These are phyloP conservation scores for Eupeodes corollae DNA, from an alignment of 1,140 invertebrate genomes.

Conservation along the genomic window DNA sequence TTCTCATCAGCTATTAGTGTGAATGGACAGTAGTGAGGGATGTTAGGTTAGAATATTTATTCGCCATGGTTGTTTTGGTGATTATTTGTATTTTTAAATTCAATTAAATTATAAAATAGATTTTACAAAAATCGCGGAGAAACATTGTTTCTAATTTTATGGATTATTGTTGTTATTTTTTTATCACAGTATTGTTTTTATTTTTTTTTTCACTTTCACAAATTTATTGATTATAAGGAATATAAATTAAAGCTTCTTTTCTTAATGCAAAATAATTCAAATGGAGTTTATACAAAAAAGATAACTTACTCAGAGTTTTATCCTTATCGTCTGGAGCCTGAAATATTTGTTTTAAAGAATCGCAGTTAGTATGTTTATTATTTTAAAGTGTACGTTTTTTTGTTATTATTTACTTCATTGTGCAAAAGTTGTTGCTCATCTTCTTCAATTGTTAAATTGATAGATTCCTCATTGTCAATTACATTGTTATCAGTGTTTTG, in stretches of 20 bases:
- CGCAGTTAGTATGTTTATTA: background rate
- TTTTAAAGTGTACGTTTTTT: background rate
- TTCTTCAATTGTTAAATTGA: slow-evolving; percentile 68
- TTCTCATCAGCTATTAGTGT: background rate
- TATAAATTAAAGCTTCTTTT: background rate
- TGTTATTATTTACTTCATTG: slow-evolving; percentile 45
- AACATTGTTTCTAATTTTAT: too few species aligned
- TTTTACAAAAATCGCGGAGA: too few species aligned
- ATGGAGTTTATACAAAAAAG: background rate
- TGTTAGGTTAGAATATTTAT: slow-evolving; percentile 1
- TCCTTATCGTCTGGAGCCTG: slow-evolving; percentile 34
- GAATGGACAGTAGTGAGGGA: background rate
- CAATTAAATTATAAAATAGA: too few species aligned
- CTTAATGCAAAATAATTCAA: background rate
- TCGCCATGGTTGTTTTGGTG: too few species aligned
- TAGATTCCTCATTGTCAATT: slow-evolving; percentile 62
- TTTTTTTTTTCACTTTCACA: too few species aligned
- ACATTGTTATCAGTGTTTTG: slow-evolving; percentile 13
- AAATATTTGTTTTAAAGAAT: background rate
- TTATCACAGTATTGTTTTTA: too few species aligned
- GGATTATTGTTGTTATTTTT: too few species aligned
- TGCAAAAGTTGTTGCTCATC: slow-evolving; percentile 65
- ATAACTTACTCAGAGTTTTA: slow-evolving; percentile 23
- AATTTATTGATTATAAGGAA: background rate
- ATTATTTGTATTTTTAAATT: too few species aligned